Evolutionary conservation across 2,113 vertebrate species (phyloP).

Genomic region (Xenopus tropicalis): DNA sequence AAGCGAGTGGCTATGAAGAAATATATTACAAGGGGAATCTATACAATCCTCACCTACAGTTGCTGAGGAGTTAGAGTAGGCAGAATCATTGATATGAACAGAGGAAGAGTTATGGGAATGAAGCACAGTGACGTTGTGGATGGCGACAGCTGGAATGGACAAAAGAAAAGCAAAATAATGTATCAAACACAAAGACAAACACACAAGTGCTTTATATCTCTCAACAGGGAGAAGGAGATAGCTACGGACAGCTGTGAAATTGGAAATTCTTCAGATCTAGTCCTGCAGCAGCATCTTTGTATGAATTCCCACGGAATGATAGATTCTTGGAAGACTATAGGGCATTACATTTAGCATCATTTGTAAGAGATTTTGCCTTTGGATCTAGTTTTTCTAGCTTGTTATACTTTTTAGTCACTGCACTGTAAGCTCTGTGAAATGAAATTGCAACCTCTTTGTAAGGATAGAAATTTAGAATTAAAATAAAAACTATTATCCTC

Average conservation of each 20-base stretch:
- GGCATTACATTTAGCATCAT: neutral
- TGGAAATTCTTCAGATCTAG: too few relatives aligned
- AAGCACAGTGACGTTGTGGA: conserved; percentile 96
- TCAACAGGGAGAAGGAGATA: conserved; percentile 45
- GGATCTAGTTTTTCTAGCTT: too few relatives aligned
- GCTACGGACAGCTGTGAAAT: neutral
- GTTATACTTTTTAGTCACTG: too few relatives aligned
- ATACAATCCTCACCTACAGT: conserved; percentile 88
- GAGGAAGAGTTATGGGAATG: conserved; percentile 88
- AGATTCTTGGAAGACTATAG: neutral
- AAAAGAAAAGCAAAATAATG: conserved; percentile 64
- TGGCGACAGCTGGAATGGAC: conserved; percentile 80
- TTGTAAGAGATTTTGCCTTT: neutral
- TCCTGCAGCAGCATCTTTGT: neutral
- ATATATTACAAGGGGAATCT: neutral
- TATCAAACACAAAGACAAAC: conserved; percentile 51
- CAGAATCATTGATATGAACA: conserved; percentile 96
- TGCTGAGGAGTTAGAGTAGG: conserved; percentile 96
- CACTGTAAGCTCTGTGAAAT: too few relatives aligned
- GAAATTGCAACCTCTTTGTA: too few relatives aligned
- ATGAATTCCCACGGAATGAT: neutral
- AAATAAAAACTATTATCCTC: too few relatives aligned
- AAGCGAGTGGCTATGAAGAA: neutral
- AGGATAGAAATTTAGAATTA: too few relatives aligned
- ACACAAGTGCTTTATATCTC: conserved; percentile 57